phyloP scores from a whole-genome alignment of 2,797 vertebrate genomes.

The Halcyon badia region DNA sequence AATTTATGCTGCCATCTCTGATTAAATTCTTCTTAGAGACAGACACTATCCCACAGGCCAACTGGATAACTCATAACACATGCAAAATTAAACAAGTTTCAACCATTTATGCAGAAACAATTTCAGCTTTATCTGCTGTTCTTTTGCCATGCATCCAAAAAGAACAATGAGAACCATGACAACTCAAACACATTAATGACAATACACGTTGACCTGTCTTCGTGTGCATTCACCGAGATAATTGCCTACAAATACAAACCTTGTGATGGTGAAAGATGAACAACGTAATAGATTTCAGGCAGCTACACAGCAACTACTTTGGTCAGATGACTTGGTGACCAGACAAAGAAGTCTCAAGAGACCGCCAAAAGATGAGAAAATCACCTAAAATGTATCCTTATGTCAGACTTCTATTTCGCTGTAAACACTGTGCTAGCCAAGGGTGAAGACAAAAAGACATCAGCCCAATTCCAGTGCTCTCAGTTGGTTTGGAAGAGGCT shows the following conservation, averaged over 20 bases:
- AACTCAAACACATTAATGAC: not conserved
- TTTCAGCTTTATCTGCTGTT: not conserved
- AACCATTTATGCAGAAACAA: not conserved
- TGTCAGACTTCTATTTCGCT: not conserved
- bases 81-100: not conserved
- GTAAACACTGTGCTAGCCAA: not conserved
- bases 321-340: not conserved
- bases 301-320: not conserved
- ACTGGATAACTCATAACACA: not conserved
- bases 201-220: not conserved
- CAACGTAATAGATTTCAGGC: not conserved
- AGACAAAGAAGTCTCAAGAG: not conserved
- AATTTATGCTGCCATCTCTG: not conserved
- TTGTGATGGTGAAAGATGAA: not conserved
- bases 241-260: not conserved
- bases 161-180: not conserved
- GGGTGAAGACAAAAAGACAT: not conserved
- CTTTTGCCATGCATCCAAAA: not conserved
- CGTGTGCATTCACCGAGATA: not conserved
- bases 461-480: not conserved
- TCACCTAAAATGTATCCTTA: not conserved
- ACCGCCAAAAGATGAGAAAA: not conserved
- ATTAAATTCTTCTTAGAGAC: not conserved
- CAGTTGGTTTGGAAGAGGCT: not conserved
- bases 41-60: not conserved